phyloP scores from a whole-genome alignment of 1,140 invertebrate species.

The Drosophila sturtevanti region DNA sequence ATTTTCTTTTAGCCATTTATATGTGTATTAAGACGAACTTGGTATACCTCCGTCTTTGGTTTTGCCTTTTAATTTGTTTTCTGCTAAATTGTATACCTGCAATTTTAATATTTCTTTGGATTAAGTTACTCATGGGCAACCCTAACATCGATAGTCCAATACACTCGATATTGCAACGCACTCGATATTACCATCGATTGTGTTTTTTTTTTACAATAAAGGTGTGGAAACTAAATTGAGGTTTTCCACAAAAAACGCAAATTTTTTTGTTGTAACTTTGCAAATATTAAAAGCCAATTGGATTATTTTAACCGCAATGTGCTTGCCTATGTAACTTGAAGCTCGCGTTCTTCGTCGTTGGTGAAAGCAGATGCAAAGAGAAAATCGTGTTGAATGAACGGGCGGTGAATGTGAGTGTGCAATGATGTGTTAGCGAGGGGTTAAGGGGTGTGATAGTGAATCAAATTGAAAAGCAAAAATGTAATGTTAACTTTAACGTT shows the following conservation, averaged over 20 bases:
- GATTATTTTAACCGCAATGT: conserved; percentile 20
- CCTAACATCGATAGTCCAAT: conserved; percentile 1
- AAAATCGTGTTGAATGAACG: conserved; percentile 41
- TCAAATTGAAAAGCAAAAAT: conserved; percentile 2
- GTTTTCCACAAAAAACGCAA: conserved; percentile 48
- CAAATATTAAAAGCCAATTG: conserved; percentile 22
- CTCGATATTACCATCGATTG: conserved; percentile 9
- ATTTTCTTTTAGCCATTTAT: neutral
- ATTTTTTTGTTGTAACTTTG: conserved; percentile 30
- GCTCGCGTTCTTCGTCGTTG: conserved; percentile 38
- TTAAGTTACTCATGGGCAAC: neutral
- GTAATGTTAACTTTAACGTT: conserved; percentile 22
- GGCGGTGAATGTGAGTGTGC: conserved; percentile 38
- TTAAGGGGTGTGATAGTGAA: conserved; percentile 22
- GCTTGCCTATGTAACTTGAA: conserved; percentile 27
- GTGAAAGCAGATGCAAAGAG: conserved; percentile 14
- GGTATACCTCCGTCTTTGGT: no score
- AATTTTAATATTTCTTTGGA: neutral
- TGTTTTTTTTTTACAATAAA: conserved; percentile 34
- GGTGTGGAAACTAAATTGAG: conserved; percentile 49
- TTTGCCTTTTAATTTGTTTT: no score
- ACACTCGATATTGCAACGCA: conserved; percentile 1
- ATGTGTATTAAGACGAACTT: no score
- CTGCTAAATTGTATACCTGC: no score
- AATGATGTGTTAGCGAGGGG: neutral